A percentile compares a stretch with the other conserved stretches of the same genome.
Evolutionary conservation across 2,888 invertebrate genomes (phyloP).

Genomic region (Drosophila cracens): DNA sequence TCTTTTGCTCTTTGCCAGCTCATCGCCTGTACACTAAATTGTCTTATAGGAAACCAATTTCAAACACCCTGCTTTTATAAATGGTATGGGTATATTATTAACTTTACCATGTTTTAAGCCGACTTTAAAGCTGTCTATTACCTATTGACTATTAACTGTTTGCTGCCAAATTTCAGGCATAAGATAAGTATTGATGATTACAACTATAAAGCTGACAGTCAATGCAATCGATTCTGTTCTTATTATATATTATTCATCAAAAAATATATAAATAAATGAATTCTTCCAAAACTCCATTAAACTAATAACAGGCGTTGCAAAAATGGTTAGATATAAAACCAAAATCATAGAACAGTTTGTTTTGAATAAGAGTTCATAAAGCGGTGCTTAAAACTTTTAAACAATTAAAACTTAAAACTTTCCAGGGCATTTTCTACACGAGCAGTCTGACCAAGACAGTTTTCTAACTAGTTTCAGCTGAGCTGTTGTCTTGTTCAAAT

Average conservation of each 20-base stretch:
- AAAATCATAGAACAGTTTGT: not conserved
- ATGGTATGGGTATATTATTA: not conserved
- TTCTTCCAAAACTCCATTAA: not conserved
- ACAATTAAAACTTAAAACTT: not conserved
- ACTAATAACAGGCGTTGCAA: not conserved
- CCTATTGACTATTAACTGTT: not conserved
- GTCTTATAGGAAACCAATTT: constrained; percentile 22
- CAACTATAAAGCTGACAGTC: not conserved
- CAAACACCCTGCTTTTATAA: not conserved
- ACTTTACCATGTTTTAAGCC: not conserved
- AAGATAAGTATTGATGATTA: not conserved
- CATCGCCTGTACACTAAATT: not conserved
- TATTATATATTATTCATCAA: not conserved
- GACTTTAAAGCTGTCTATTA: not conserved
- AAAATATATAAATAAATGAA: too few relatives aligned
- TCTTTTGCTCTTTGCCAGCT: constrained; percentile 27
- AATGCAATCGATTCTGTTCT: not conserved
- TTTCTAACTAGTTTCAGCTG: not conserved
- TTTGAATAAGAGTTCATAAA: not conserved
- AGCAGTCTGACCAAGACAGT: not conserved
- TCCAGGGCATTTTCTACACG: not conserved
- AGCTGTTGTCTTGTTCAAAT: not conserved
- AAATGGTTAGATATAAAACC: too few relatives aligned
- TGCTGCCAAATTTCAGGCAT: not conserved
- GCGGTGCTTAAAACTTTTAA: not conserved